phyloP scores from a whole-genome alignment of 2,888 invertebrate species.

The Cephus rjabovi region DNA sequence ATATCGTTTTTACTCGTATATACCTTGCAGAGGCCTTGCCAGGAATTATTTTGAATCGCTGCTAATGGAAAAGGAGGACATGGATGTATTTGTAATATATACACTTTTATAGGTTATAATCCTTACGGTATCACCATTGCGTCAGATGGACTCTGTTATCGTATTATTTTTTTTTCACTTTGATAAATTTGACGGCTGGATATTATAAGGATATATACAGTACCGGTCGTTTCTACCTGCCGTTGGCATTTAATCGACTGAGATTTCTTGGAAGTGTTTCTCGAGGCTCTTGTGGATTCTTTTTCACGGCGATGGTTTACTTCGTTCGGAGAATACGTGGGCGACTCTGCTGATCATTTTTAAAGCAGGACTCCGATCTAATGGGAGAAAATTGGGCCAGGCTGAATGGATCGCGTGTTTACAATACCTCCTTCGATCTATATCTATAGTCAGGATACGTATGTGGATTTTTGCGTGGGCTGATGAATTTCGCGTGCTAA shows the following conservation, averaged over 20 bases:
- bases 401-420: background rate
- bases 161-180: background rate
- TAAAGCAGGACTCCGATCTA: background rate
- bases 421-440: background rate
- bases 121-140: background rate
- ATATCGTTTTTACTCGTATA: slow-evolving; percentile 8
- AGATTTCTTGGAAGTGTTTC: background rate
- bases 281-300: background rate
- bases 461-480: background rate
- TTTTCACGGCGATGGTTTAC: background rate
- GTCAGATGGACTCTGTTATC: background rate
- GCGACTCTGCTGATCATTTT: background rate
- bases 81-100: background rate
- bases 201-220: background rate
- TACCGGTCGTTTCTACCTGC: background rate
- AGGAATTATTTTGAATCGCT: slow-evolving; percentile 4
- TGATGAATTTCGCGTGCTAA: background rate
- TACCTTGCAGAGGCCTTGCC: background rate
- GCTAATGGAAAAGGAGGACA: background rate
- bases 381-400: background rate
- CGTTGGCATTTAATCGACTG: background rate
- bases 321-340: background rate
- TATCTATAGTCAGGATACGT: background rate
- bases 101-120: background rate
- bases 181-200: background rate